Evolutionary conservation across 2,888 invertebrate species (phyloP).

Genomic region (Eupithecia subfuscata): DNA sequence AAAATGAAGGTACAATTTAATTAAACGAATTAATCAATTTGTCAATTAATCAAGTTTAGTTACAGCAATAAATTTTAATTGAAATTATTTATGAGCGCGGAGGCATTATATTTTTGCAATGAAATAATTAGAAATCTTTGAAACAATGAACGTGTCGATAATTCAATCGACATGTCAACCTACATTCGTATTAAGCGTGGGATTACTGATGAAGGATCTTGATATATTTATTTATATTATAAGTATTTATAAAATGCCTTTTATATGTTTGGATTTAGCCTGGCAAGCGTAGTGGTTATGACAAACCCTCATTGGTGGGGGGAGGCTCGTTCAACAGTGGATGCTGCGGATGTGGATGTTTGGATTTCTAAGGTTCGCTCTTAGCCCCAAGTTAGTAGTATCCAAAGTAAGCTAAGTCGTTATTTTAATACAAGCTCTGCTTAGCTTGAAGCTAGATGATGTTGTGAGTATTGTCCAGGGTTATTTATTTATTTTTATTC

Average conservation of each 20-base stretch:
- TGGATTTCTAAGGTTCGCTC: not conserved
- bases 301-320: not conserved
- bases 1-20: constrained; percentile 3
- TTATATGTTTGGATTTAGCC: not conserved
- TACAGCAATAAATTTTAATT: constrained; percentile 25
- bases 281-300: not conserved
- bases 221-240: not conserved
- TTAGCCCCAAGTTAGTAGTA: not conserved
- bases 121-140: constrained; percentile 29
- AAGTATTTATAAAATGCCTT: not conserved
- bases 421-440: no score
- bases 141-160: constrained; percentile 21
- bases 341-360: not conserved
- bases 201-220: not conserved
- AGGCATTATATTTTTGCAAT: constrained; percentile 32
- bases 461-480: no score
- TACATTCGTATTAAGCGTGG: constrained; percentile 15
- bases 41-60: constrained; percentile 21
- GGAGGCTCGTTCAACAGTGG: not conserved
- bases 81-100: constrained; percentile 23
- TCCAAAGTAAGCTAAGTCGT: not conserved
- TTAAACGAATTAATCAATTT: constrained; percentile 11
- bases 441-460: no score
- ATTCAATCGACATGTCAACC: constrained; percentile 10
- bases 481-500: no score